Evolutionary conservation across 1,140 invertebrate genomes (phyloP).

Genomic region (Leptopilina boulardi): DNA sequence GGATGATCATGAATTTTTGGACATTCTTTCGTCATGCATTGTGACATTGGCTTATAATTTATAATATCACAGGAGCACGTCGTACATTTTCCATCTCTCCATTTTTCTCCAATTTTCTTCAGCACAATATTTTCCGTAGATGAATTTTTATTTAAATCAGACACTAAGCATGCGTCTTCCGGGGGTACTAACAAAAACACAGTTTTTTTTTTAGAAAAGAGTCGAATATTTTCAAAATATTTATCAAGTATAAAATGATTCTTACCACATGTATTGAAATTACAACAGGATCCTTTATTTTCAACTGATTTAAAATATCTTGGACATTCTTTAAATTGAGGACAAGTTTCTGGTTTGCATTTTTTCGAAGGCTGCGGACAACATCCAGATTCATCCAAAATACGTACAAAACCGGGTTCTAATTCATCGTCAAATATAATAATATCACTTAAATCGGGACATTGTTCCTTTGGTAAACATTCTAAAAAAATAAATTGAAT

Average conservation of each 20-base stretch:
- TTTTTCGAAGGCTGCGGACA: conserved; percentile 79
- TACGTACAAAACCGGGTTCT: conserved; percentile 79
- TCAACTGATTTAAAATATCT: conserved; percentile 77
- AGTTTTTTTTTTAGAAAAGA: no score
- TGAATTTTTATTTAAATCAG: conserved; percentile 73
- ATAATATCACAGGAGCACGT: conserved; percentile 77
- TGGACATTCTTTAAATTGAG: conserved; percentile 77
- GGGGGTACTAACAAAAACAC: conserved; percentile 78
- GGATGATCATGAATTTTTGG: conserved; percentile 63
- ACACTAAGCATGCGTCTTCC: conserved; percentile 82
- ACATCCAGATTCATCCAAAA: conserved; percentile 80
- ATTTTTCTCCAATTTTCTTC: conserved; percentile 78
- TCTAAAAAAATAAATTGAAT: conserved; percentile 74
- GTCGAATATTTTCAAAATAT: neutral
- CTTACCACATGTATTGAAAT: conserved; percentile 80
- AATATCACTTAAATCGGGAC: conserved; percentile 73
- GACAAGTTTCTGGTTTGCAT: conserved; percentile 81
- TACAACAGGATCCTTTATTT: conserved; percentile 79
- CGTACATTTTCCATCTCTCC: conserved; percentile 83
- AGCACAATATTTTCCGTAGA: conserved; percentile 72
- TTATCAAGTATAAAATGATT: conserved; percentile 37
- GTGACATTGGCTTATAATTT: conserved; percentile 53
- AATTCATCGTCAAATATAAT: conserved; percentile 70
- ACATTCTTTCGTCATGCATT: conserved; percentile 74
- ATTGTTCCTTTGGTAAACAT: conserved; percentile 83